Percentiles rank a stretch among this genome's conserved stretches.
Conservation (phyloP, 2,797 vertebrate genomes). For the Stomatorhinus walkeri region DNA sequence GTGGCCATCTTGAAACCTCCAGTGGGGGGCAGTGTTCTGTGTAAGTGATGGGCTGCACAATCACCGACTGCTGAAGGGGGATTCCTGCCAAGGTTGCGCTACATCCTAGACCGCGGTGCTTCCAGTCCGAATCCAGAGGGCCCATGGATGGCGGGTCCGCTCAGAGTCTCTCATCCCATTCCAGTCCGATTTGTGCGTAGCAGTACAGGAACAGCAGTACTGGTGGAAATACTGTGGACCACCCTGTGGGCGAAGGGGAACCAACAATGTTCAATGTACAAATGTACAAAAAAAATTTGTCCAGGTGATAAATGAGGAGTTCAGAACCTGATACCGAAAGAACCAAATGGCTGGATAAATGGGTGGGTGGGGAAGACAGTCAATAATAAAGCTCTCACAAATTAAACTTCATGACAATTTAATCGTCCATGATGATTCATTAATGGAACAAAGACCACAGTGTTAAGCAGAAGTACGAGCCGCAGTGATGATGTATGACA, state of each 20-base stretch:
- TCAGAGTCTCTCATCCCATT: slow-evolving; percentile 45
- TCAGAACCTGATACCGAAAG: neutral
- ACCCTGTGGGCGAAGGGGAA: slow-evolving; percentile 47
- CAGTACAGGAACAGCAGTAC: slow-evolving; percentile 67
- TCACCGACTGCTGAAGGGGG: neutral
- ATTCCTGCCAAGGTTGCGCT: no score
- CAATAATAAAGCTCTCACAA: neutral
- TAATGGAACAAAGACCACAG: neutral
- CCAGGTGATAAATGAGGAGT: neutral
- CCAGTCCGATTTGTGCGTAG: slow-evolving; percentile 65
- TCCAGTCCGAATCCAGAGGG: neutral
- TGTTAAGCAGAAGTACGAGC: neutral
- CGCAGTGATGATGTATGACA: neutral
- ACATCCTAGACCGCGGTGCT: neutral
- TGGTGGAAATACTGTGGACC: slow-evolving; percentile 50
- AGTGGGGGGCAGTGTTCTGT: neutral
- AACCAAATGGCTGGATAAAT: neutral
- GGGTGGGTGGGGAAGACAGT: neutral
- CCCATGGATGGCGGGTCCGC: slow-evolving; percentile 39
- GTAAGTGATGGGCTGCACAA: neutral
- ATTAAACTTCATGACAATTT: neutral
- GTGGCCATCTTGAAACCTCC: neutral
- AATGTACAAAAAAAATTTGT: no score
- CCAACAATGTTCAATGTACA: no score
- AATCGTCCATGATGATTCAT: neutral